Conservation (phyloP, 2,888 invertebrate genomes). For the Meteorus cinctellus region DNA sequence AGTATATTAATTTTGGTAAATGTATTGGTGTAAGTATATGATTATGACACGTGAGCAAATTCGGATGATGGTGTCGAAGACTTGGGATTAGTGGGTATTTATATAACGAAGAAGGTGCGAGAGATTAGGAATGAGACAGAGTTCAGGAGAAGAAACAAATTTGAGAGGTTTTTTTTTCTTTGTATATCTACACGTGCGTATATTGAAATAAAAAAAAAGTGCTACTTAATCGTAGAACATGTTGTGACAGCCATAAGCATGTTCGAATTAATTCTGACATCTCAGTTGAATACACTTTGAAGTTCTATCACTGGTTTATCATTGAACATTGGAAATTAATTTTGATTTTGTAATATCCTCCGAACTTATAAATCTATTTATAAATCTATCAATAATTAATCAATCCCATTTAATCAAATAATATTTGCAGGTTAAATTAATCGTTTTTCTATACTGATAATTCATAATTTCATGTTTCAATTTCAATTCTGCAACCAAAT, state of each 20-base stretch:
- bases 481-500: no score
- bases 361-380: no score
- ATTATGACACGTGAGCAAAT: not conserved
- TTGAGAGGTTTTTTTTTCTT: not conserved
- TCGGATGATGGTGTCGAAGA: slow-evolving; percentile 8
- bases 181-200: not conserved
- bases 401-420: no score
- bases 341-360: no score
- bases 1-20: slow-evolving; percentile 10
- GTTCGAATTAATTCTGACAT: not conserved
- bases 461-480: no score
- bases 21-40: not conserved
- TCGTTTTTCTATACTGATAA: no score
- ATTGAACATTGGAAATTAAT: no score
- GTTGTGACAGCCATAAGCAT: not conserved
- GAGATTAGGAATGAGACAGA: not conserved
- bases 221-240: not conserved
- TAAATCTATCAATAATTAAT: no score
- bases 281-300: no score
- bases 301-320: no score
- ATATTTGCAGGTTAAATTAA: no score
- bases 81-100: not conserved
- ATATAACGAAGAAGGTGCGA: not conserved
- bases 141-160: no score
- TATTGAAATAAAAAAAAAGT: not conserved